phyloP scores from a whole-genome alignment of 2,888 invertebrate genomes.

The Epirrhoe alternata region DNA sequence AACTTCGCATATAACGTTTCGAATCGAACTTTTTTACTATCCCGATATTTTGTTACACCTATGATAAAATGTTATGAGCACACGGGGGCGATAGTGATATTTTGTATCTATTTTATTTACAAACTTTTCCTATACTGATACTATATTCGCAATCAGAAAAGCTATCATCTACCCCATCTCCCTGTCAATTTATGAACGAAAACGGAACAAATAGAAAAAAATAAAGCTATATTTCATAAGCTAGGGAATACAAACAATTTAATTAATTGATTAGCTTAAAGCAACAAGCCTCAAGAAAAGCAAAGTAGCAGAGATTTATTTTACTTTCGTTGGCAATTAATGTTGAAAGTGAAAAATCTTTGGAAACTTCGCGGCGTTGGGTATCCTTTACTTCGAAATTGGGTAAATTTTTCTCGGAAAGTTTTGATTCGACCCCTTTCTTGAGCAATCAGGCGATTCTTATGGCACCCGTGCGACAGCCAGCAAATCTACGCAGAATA shows the following conservation, averaged over 20 bases:
- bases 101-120: constrained; percentile 80
- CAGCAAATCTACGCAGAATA: constrained; percentile 49
- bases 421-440: constrained; percentile 81
- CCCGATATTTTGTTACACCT: constrained; percentile 80
- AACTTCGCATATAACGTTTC: constrained; percentile 70
- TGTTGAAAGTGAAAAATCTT: constrained; percentile 83
- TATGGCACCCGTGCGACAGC: constrained; percentile 56
- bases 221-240: constrained; percentile 43
- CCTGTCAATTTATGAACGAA: constrained; percentile 49
- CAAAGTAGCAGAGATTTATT: constrained; percentile 79
- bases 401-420: constrained; percentile 81
- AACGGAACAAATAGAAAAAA: constrained; percentile 39
- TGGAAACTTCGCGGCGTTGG: constrained; percentile 66
- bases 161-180: constrained; percentile 57
- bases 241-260: constrained; percentile 65
- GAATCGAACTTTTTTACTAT: constrained; percentile 75
- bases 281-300: constrained; percentile 73
- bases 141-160: constrained; percentile 68
- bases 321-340: constrained; percentile 81
- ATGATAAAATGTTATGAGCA: constrained; percentile 80
- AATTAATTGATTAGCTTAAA: constrained; percentile 80
- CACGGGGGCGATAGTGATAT: constrained; percentile 60
- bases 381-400: constrained; percentile 75
- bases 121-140: constrained; percentile 73
- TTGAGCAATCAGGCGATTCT: constrained; percentile 75